phyloP scores from a whole-genome alignment of 2,113 vertebrate genomes.

The Eudyptes chrysolophus region DNA sequence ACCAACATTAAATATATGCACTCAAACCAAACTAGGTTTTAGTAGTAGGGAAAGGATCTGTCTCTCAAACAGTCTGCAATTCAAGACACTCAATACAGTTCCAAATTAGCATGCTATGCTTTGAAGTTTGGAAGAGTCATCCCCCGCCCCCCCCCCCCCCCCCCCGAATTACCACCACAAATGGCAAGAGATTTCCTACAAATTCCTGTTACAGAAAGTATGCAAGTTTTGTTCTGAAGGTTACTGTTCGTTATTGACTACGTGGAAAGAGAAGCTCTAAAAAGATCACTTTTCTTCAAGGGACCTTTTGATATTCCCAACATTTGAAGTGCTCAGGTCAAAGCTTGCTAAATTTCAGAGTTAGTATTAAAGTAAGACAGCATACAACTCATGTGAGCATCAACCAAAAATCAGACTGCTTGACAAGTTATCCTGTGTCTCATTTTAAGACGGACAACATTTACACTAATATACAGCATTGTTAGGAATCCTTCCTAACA shows the following conservation, averaged over 20 bases:
- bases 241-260: neutral
- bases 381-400: neutral
- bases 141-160: neutral
- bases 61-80: neutral
- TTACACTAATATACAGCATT: neutral
- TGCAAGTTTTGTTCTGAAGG: neutral
- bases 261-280: neutral
- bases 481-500: neutral
- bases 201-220: neutral
- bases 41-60: neutral
- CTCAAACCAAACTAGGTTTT: neutral
- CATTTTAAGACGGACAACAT: neutral
- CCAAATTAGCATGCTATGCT: neutral
- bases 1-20: fast-evolving
- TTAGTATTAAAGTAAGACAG: neutral
- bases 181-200: neutral
- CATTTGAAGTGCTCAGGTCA: neutral
- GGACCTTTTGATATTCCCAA: neutral
- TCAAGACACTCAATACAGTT: neutral
- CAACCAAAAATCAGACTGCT: neutral
- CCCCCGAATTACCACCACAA: neutral
- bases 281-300: neutral
- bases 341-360: neutral
- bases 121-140: neutral
- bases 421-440: neutral